Percentiles rank a stretch among this genome's conserved stretches.
These are phyloP conservation scores for Plebejus anna DNA, from an alignment of 2,888 invertebrate species.

Conservation along the genomic window DNA sequence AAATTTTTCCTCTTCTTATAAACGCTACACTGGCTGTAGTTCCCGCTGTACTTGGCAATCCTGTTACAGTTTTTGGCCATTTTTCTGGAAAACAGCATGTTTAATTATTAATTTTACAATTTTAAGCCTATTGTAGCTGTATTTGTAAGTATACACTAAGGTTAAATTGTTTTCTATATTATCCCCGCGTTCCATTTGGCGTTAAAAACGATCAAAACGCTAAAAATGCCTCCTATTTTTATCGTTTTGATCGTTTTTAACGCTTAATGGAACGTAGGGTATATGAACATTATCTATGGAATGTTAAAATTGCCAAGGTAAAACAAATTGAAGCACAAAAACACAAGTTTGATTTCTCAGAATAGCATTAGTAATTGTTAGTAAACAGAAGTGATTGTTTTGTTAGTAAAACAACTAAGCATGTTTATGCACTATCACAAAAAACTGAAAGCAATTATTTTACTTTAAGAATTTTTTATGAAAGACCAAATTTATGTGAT, in stretches of 20 bases:
- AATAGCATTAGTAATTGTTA: neutral
- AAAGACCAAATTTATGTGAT: slow-evolving; percentile 55
- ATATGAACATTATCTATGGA: neutral
- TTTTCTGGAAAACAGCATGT: slow-evolving; percentile 81
- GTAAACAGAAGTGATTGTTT: neutral
- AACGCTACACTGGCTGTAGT: slow-evolving; percentile 98
- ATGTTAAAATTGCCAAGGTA: neutral
- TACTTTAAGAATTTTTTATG: slow-evolving; percentile 44
- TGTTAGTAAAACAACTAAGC: neutral
- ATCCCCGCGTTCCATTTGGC: no score
- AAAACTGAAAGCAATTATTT: neutral
- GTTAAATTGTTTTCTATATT: neutral
- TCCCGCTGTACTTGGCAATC: slow-evolving; percentile 97
- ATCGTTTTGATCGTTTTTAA: no score
- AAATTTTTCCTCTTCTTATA: slow-evolving; percentile 95
- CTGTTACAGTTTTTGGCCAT: slow-evolving; percentile 98
- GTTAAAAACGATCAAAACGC: no score
- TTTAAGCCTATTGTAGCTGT: neutral
- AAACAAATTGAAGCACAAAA: slow-evolving; percentile 5
- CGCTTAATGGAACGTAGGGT: no score
- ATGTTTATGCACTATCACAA: neutral
- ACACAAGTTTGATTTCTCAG: slow-evolving; percentile 3
- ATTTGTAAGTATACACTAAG: neutral
- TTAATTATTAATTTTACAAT: neutral
- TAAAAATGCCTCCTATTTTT: no score